Conservation (phyloP, 2,113 vertebrate species). For the Poecilia latipinna region DNA sequence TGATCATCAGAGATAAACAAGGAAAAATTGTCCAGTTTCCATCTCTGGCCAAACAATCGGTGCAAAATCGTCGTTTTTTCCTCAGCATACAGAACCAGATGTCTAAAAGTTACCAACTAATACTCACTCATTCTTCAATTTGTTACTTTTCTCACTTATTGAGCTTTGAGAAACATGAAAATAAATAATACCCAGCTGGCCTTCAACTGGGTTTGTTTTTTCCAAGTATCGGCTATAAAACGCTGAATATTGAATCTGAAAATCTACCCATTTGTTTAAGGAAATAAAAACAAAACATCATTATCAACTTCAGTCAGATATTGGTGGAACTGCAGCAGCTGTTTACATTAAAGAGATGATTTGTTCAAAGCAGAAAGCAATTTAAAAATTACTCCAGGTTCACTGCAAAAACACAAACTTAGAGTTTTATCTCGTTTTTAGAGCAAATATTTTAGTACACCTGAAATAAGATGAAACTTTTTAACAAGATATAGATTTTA, state of each 20-base stretch:
- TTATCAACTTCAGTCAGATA: not conserved
- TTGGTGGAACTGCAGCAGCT: not conserved
- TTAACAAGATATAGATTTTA: too few relatives aligned
- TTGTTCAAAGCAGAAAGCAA: not conserved
- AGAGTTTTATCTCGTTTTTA: too few relatives aligned
- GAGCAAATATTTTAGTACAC: too few relatives aligned
- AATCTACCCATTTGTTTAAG: not conserved
- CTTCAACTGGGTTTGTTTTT: too few relatives aligned
- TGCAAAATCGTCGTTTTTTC: not conserved
- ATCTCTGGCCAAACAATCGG: not conserved
- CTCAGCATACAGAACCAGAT: not conserved
- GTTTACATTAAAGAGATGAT: not conserved
- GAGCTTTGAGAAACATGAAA: too few relatives aligned
- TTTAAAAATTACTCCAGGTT: slow-evolving; percentile 6
- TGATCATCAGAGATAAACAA: not conserved
- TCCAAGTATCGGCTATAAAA: not conserved
- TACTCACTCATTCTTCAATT: too few relatives aligned
- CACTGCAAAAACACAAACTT: too few relatives aligned
- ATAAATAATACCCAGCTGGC: too few relatives aligned
- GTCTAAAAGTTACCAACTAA: not conserved
- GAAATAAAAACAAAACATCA: not conserved
- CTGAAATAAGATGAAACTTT: too few relatives aligned
- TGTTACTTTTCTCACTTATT: too few relatives aligned
- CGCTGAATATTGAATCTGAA: not conserved
- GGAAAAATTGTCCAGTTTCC: not conserved